Conservation (phyloP, 2,113 vertebrate genomes). For the Microtus ochrogaster region DNA sequence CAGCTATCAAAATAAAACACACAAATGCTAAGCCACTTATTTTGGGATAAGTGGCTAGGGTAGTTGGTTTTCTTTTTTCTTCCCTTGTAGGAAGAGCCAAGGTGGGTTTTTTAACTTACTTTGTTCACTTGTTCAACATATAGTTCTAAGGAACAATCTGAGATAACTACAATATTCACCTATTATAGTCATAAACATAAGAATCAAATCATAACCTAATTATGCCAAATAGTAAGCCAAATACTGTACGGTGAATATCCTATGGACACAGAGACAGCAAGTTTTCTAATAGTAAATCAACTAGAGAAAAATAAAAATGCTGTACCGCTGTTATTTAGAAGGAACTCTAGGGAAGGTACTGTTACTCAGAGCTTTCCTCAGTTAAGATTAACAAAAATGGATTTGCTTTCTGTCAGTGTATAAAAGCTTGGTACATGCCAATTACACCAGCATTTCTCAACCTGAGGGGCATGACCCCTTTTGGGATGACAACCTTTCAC, state of each 20-base stretch:
- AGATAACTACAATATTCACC: slow-evolving; percentile 5
- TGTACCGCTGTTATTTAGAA: slow-evolving; percentile 21
- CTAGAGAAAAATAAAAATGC: neutral
- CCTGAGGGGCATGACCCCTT: neutral
- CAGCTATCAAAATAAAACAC: neutral
- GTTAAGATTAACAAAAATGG: neutral
- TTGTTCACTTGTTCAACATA: slow-evolving; percentile 20
- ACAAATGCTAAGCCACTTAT: neutral
- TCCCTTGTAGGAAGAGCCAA: neutral
- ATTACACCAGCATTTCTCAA: neutral
- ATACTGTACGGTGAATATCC: neutral
- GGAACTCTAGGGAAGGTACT: neutral
- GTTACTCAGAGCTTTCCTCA: neutral
- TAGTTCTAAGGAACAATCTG: slow-evolving; percentile 32
- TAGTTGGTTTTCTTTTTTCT: neutral
- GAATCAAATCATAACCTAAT: slow-evolving; percentile 28
- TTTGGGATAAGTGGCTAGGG: neutral
- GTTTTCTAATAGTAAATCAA: neutral
- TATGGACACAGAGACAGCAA: neutral
- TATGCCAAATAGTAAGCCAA: neutral
- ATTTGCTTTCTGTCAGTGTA: neutral
- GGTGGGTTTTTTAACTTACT: neutral
- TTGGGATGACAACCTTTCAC: neutral
- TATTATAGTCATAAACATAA: slow-evolving; percentile 9
- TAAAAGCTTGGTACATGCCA: neutral